A percentile compares a stretch with the other conserved stretches of the same genome.
Evolutionary conservation across 2,113 vertebrate species (phyloP).

Genomic region (Gopherus flavomarginatus): DNA sequence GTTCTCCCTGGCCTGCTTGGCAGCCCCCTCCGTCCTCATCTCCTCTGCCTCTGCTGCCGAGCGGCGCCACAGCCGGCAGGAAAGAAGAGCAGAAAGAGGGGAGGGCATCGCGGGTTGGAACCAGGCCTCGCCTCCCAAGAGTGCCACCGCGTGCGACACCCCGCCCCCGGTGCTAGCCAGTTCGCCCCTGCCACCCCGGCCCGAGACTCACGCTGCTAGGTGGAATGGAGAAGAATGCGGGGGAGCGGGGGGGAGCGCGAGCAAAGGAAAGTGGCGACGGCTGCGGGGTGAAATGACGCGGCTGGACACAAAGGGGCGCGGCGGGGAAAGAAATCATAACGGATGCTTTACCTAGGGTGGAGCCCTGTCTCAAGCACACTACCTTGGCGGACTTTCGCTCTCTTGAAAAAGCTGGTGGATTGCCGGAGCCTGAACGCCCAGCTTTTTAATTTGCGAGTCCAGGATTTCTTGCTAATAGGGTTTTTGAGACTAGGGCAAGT

Average conservation of each 20-base stretch:
- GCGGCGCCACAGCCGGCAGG: not conserved
- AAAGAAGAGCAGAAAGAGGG: not conserved
- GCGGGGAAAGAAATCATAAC: constrained; percentile 36
- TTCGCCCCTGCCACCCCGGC: not conserved
- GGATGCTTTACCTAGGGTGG: constrained; percentile 46
- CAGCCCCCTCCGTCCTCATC: constrained; percentile 27
- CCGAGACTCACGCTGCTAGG: constrained; percentile 54
- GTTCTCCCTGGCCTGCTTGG: constrained; percentile 49
- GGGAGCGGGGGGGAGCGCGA: not conserved
- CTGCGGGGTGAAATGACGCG: constrained; percentile 34
- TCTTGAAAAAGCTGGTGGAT: constrained; percentile 96
- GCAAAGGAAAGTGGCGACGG: constrained; percentile 53
- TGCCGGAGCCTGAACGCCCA: constrained; percentile 95
- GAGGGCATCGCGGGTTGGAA: not conserved
- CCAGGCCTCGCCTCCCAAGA: not conserved
- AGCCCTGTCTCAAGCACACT: constrained; percentile 87
- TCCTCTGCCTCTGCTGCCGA: constrained; percentile 63
- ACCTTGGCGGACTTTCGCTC: constrained; percentile 93
- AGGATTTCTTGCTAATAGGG: constrained; percentile 97
- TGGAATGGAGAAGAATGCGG: constrained; percentile 69
- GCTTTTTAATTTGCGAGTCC: constrained; percentile 97
- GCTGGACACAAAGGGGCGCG: constrained; percentile 21
- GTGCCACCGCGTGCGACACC: too few relatives aligned
- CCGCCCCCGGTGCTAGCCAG: not conserved
- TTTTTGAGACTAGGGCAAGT: constrained; percentile 98